Conservation (phyloP, 2,888 invertebrate genomes). For the Nebria salina region DNA sequence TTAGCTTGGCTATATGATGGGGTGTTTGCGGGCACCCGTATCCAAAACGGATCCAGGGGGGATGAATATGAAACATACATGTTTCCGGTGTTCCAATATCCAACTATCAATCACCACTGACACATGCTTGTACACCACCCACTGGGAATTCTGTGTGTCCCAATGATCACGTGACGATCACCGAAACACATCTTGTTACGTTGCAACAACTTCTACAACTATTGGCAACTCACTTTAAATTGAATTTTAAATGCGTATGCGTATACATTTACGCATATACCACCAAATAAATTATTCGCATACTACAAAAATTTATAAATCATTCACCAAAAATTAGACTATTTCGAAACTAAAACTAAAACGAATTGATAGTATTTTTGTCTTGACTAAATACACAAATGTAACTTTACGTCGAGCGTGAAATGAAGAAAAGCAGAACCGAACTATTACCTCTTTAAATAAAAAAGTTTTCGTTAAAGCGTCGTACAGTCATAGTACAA, state of each 20-base stretch:
- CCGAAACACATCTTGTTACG: not conserved
- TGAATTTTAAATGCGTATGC: not conserved
- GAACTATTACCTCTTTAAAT: slow-evolving; percentile 36
- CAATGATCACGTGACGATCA: slow-evolving; percentile 12
- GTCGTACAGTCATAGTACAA: slow-evolving; percentile 55
- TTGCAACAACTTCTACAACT: not conserved
- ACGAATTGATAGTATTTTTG: too few species aligned
- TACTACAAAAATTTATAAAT: too few species aligned
- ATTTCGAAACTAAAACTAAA: too few species aligned
- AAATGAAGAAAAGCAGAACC: too few species aligned
- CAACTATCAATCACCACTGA: slow-evolving; percentile 40
- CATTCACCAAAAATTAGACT: too few species aligned
- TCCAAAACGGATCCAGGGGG: slow-evolving; percentile 4
- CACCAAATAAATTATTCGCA: not conserved
- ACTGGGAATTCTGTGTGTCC: slow-evolving; percentile 1
- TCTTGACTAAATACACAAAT: too few species aligned
- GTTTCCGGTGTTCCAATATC: slow-evolving; percentile 2
- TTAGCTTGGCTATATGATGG: not conserved
- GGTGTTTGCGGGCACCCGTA: slow-evolving; percentile 18
- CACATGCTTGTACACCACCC: slow-evolving; percentile 15
- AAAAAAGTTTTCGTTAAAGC: slow-evolving; percentile 49
- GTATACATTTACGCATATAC: not conserved
- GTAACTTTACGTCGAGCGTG: too few species aligned
- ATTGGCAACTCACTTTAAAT: not conserved
- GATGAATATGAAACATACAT: not conserved